Conservation (phyloP, 2,113 vertebrate genomes). For the Alethe diademata region DNA sequence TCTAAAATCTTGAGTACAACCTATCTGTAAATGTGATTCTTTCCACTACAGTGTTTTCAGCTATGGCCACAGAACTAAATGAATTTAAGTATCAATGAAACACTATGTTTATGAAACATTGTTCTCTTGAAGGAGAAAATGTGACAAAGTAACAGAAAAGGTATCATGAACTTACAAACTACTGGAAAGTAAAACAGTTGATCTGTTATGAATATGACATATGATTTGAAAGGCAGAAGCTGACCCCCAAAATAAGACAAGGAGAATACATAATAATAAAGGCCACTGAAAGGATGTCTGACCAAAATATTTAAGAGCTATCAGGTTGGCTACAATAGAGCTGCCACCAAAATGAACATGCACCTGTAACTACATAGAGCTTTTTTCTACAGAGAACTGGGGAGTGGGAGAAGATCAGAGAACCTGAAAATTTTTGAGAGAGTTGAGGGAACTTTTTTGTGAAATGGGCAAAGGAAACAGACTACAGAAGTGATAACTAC, state of each 20-base stretch:
- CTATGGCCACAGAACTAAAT: neutral
- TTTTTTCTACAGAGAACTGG: neutral
- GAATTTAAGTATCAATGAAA: neutral
- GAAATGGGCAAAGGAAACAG: neutral
- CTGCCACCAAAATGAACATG: neutral
- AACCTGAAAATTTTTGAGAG: neutral
- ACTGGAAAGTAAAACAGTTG: neutral
- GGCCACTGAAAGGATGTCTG: neutral
- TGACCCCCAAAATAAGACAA: neutral
- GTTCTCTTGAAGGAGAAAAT: neutral
- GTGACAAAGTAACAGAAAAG: neutral
- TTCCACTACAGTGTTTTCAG: neutral
- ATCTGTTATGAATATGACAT: neutral
- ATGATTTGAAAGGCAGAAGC: neutral
- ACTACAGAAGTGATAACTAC: neutral
- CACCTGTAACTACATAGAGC: neutral
- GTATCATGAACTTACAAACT: neutral
- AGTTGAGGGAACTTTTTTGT: fast-evolving
- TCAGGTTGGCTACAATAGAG: neutral
- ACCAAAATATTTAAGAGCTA: neutral
- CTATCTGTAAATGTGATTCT: neutral
- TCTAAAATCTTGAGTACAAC: neutral
- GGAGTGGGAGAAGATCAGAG: neutral
- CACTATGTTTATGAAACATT: neutral
- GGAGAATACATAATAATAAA: neutral